Percentiles rank a stretch among this genome's conserved stretches.
Conservation (phyloP, 1,140 invertebrate genomes). For the Eueides isabella region DNA sequence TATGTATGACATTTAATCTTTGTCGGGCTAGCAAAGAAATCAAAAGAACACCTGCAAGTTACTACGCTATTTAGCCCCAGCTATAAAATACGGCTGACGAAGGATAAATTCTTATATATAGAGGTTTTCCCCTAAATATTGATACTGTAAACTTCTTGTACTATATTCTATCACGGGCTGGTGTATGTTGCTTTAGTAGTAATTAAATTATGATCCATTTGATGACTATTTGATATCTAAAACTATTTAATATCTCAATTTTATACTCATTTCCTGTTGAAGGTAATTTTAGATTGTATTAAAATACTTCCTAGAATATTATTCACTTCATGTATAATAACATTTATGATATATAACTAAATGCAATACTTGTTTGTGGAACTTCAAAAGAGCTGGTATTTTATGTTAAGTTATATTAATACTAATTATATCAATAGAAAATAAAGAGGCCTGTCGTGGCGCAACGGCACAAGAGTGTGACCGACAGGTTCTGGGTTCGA, state of each 20-base stretch:
- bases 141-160: constrained; percentile 55
- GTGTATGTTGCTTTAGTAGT: constrained; percentile 57
- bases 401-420: background rate
- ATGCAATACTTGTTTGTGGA: background rate
- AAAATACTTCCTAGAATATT: background rate
- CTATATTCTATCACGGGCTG: constrained; percentile 59
- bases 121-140: constrained; percentile 55
- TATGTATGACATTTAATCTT: background rate
- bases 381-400: background rate
- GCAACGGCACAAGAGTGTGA: too few relatives aligned
- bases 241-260: constrained; percentile 39
- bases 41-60: constrained; percentile 30
- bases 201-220: constrained; percentile 61
- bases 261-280: background rate
- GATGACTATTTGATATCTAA: constrained; percentile 45
- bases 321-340: background rate
- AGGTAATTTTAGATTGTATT: background rate
- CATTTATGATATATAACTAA: background rate
- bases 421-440: background rate
- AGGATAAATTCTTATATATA: constrained; percentile 56
- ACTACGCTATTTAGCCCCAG: constrained; percentile 39
- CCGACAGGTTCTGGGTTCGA: too few relatives aligned
- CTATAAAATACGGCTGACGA: constrained; percentile 66
- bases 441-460: too few relatives aligned
- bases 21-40: constrained; percentile 19